phyloP scores from a whole-genome alignment of 1,140 invertebrate species.

The Neodiprion pinetum region DNA sequence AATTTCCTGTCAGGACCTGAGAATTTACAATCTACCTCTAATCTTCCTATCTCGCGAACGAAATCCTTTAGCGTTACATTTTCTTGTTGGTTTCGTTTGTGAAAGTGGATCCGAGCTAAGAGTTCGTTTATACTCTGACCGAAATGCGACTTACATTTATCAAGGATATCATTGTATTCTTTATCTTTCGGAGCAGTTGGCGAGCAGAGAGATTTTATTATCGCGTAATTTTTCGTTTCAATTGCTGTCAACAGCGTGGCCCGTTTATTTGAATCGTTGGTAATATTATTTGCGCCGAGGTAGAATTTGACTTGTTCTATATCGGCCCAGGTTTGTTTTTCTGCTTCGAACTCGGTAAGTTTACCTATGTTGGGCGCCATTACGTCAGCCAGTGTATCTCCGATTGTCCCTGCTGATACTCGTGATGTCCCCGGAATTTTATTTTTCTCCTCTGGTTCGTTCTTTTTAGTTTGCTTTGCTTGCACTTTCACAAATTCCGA shows the following conservation, averaged over 20 bases:
- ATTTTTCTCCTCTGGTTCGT: background rate
- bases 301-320: conserved; percentile 14
- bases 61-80: conserved; percentile 13
- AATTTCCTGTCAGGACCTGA: conserved; percentile 9
- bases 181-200: conserved; percentile 13
- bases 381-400: background rate
- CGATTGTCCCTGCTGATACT: background rate
- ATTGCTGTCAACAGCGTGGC: conserved; percentile 16
- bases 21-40: conserved; percentile 17
- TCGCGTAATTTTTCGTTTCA: background rate
- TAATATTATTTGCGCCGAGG: conserved; percentile 9
- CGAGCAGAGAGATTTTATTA: conserved; percentile 13
- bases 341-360: conserved; percentile 7
- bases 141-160: conserved; percentile 17
- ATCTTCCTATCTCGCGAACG: conserved; percentile 10
- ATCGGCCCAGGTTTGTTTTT: conserved; percentile 11
- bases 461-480: background rate
- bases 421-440: background rate
- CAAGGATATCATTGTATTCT: background rate
- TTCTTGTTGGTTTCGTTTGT: conserved; percentile 9
- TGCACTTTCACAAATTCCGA: conserved; percentile 8
- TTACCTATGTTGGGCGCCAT: conserved; percentile 17
- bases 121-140: conserved; percentile 11
- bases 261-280: background rate
- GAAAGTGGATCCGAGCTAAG: background rate